Evolutionary conservation across 1,140 invertebrate species (phyloP), one percentile per base, ranked within the genome.

Genomic region (Ericerus pela): DNA sequence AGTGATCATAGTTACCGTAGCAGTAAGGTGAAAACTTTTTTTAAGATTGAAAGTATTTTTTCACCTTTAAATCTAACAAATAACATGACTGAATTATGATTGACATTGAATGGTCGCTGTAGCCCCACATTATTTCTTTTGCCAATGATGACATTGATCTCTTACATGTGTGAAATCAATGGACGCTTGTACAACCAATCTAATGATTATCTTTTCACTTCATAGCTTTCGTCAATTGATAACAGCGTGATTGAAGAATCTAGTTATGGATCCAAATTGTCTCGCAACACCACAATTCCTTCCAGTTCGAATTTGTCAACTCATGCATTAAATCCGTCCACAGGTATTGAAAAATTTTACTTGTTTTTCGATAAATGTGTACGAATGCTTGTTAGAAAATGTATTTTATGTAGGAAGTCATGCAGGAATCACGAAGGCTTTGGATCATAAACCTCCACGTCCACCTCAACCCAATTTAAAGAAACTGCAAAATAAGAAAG

Each of bases 401-500:
- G 29, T n/a, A 24, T 12, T 31, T 2, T 10, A 51, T 30, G 10
- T 30, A 33, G 43, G 38, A 58, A 58, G 57, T 31, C 3, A 36
- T 8, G 10, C 5, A 22, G 38, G 52, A 16, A 43, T 33, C 0
- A 56, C 54, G 30, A 37, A 54, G 28, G 12, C 56, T 8, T 52
- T 43, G 18, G 54, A 55, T 22, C 55, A 59, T 16, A 59, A 52
- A 59, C 58, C 58, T 53, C 58, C 58, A 33, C 43, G 58, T 6
- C 58, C 58, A 27, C 58, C 58, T 24, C 54, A 51, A 38, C 58
- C 58, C 36, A 59, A 55, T 47, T 55, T 55, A 30, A 55, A 22
- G 27, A 59, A 55, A 43, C 47, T 55, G 8, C 58, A 59, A 43
- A 59, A 56, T 56, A 55, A 56, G 56, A 55, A 59, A 59, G 54